phyloP scores from a whole-genome alignment of 2,797 vertebrate species.

The Pelochelys cantorii region DNA sequence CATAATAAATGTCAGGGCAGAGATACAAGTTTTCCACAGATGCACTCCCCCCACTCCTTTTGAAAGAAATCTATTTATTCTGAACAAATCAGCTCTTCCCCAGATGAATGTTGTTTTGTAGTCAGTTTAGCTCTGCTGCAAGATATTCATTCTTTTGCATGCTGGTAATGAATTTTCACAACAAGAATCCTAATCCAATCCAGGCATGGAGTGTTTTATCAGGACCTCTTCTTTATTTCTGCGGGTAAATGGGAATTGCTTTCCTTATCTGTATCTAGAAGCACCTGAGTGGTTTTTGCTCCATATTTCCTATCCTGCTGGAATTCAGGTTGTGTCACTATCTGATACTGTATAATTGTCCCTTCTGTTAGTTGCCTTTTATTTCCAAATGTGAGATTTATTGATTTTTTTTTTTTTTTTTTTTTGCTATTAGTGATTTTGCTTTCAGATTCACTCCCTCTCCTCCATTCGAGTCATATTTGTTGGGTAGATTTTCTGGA shows the following conservation, averaged over 20 bases:
- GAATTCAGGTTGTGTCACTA: constrained; percentile 49
- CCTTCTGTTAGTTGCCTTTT: constrained; percentile 36
- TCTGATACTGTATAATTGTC: constrained; percentile 52
- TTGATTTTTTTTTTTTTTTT: background rate
- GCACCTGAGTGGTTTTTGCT: constrained; percentile 46
- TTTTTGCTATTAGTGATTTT: constrained; percentile 5
- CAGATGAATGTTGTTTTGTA: constrained; percentile 59
- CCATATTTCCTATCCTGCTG: constrained; percentile 36
- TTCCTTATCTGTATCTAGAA: constrained; percentile 44
- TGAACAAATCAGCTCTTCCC: constrained; percentile 21
- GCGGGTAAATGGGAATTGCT: constrained; percentile 56
- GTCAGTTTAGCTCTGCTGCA: constrained; percentile 33
- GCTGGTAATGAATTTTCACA: constrained; percentile 66
- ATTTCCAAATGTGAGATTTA: constrained; percentile 48
- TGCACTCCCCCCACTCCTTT: background rate
- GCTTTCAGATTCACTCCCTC: constrained; percentile 45
- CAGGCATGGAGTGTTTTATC: constrained; percentile 60
- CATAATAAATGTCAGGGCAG: constrained; percentile 68
- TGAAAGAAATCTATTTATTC: constrained; percentile 71
- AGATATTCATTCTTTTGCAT: constrained; percentile 47
- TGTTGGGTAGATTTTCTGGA: background rate
- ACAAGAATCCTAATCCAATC: constrained; percentile 51
- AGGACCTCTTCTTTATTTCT: constrained; percentile 52
- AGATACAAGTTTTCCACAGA: constrained; percentile 47
- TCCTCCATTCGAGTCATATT: constrained; percentile 25